A percentile compares a stretch with the other conserved stretches of the same genome.
These are phyloP conservation scores for Cuniculus paca DNA, from an alignment of 2,797 vertebrate genomes.

Conservation along the genomic window DNA sequence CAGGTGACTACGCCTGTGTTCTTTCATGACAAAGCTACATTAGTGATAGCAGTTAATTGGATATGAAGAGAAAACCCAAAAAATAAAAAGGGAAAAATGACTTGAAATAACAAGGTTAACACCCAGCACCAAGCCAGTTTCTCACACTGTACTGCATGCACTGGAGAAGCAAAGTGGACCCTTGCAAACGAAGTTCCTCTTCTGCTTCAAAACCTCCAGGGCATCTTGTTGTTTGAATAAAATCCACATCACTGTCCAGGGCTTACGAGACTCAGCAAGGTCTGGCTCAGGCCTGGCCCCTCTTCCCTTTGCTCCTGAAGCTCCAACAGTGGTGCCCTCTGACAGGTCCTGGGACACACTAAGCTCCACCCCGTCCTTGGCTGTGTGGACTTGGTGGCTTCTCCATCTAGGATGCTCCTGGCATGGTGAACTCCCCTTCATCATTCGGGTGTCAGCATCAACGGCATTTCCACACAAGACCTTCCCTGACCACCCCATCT, in stretches of 20 bases:
- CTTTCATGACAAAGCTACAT: constrained; percentile 25
- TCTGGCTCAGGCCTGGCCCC: neutral
- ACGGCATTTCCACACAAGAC: neutral
- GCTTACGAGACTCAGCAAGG: neutral
- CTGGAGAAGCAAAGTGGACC: neutral
- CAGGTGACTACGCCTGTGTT: neutral
- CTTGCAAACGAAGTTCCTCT: neutral
- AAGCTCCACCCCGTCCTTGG: neutral
- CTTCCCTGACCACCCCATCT: neutral
- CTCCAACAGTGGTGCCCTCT: neutral
- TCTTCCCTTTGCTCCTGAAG: constrained; percentile 6
- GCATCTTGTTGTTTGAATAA: constrained; percentile 32
- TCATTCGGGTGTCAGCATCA: neutral
- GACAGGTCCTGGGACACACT: neutral
- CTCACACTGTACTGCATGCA: neutral
- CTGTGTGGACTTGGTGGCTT: neutral
- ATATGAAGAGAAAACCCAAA: constrained; percentile 56
- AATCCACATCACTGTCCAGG: neutral
- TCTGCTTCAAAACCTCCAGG: constrained; percentile 20
- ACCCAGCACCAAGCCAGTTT: neutral
- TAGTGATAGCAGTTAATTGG: neutral
- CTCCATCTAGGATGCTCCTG: neutral
- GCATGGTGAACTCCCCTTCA: neutral
- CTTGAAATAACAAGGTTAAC: constrained; percentile 24
- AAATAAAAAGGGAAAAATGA: constrained; percentile 31